phyloP scores from a whole-genome alignment of 1,140 invertebrate genomes.

The Neotoxoptera formosana region DNA sequence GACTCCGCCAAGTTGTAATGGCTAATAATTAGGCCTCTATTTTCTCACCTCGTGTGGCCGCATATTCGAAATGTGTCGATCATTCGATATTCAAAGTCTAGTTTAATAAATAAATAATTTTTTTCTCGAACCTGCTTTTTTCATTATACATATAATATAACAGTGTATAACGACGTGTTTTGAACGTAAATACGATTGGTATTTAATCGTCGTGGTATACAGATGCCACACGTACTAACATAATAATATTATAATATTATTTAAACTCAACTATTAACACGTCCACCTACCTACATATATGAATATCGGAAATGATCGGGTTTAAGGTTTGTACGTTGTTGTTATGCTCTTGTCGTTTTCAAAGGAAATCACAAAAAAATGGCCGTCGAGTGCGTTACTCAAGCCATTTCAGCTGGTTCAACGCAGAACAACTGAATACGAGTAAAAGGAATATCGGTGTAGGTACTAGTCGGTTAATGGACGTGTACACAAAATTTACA shows the following conservation, averaged over 20 bases:
- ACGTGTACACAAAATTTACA: background rate
- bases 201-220: background rate
- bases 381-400: background rate
- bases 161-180: background rate
- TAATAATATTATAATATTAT: background rate
- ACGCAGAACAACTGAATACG: background rate
- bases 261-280: background rate
- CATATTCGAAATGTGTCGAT: background rate
- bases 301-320: background rate
- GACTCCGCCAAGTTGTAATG: background rate
- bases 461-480: background rate
- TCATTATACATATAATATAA: background rate
- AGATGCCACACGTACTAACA: background rate
- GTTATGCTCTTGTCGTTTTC: background rate
- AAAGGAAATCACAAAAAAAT: background rate
- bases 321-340: background rate
- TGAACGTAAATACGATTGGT: background rate
- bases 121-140: background rate
- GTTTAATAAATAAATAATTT: background rate
- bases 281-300: background rate
- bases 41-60: background rate
- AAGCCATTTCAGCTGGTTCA: too few relatives aligned
- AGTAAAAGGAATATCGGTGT: background rate
- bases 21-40: background rate
- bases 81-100: background rate